Evolutionary conservation across 2,797 vertebrate genomes (phyloP).

Genomic region (Gymnothorax reevesii): DNA sequence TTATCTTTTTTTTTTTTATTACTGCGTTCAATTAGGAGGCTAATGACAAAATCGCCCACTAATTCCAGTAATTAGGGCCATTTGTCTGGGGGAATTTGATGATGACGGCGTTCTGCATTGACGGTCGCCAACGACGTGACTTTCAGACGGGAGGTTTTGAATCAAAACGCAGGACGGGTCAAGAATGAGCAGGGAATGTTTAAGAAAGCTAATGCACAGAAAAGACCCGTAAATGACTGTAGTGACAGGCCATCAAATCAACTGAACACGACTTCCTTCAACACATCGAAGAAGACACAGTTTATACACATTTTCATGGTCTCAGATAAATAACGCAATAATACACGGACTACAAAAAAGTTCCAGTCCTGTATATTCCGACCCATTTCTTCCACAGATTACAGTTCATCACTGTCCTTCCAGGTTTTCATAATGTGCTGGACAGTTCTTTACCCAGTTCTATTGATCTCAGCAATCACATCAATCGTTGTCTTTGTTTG

Average conservation of each 20-base stretch:
- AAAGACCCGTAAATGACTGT: background rate
- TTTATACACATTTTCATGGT: background rate
- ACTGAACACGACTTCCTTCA: slow-evolving; percentile 12
- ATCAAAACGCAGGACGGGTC: slow-evolving; percentile 60
- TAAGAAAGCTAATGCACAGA: slow-evolving; percentile 23
- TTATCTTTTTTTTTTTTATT: slow-evolving; percentile 69
- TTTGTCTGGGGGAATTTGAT: slow-evolving; percentile 69
- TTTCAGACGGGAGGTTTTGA: slow-evolving; percentile 57
- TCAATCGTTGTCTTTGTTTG: too few relatives aligned
- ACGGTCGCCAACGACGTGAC: slow-evolving; percentile 57
- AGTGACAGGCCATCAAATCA: slow-evolving; percentile 12
- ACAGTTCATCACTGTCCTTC: too few relatives aligned
- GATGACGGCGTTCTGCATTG: slow-evolving; percentile 65
- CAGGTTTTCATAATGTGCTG: too few relatives aligned
- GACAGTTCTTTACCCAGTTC: too few relatives aligned
- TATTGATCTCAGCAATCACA: too few relatives aligned
- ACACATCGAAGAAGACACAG: background rate
- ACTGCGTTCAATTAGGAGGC: slow-evolving; percentile 72
- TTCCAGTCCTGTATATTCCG: too few relatives aligned
- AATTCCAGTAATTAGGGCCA: slow-evolving; percentile 79
- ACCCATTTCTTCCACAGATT: too few relatives aligned
- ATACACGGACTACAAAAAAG: background rate
- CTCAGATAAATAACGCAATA: background rate
- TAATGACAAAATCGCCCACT: slow-evolving; percentile 76
- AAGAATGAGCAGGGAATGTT: slow-evolving; percentile 57